These are phyloP conservation scores for Ophion slaviceki DNA, from an alignment of 2,888 invertebrate species.

Conservation along the genomic window DNA sequence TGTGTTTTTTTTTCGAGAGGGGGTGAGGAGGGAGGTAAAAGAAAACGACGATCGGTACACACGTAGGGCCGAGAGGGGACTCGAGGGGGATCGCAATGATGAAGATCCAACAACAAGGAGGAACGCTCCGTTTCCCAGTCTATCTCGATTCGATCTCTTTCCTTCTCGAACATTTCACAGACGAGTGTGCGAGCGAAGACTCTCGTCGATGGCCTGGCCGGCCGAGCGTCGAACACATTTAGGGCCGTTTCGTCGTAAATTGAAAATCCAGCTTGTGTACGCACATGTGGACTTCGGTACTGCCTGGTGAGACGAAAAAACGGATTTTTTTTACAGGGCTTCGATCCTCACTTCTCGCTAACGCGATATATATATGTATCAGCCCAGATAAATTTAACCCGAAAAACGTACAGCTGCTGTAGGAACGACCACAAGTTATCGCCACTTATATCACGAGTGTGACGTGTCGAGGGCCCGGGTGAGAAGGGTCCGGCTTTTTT, in stretches of 20 bases:
- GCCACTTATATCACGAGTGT: slow-evolving; percentile 20
- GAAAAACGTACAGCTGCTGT: slow-evolving; percentile 57
- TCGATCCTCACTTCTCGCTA: slow-evolving; percentile 52
- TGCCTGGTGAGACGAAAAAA: not conserved
- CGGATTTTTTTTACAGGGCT: slow-evolving; percentile 35
- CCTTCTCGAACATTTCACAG: slow-evolving; percentile 24
- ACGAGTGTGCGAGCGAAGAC: not conserved
- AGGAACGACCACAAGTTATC: slow-evolving; percentile 45
- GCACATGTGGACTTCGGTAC: slow-evolving; percentile 45
- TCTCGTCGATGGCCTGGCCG: slow-evolving; percentile 24
- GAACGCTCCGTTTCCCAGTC: slow-evolving; percentile 35
- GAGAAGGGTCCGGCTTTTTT: slow-evolving; percentile 38
- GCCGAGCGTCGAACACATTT: slow-evolving; percentile 23
- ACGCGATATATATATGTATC: slow-evolving; percentile 57
- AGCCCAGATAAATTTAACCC: slow-evolving; percentile 43
- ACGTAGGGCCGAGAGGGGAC: not conserved
- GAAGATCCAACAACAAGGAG: slow-evolving; percentile 52
- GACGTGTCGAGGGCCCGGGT: not conserved
- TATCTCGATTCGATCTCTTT: slow-evolving; percentile 63
- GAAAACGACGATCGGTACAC: slow-evolving; percentile 27
- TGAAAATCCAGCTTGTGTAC: slow-evolving; percentile 53
- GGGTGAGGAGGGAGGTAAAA: not conserved
- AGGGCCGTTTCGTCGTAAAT: slow-evolving; percentile 55
- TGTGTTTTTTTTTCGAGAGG: not conserved
- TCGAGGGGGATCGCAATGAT: slow-evolving; percentile 30